Base-by-base conservation (phyloP, 2,797 vertebrate genomes). In the Margarornis squamiger region DNA sequence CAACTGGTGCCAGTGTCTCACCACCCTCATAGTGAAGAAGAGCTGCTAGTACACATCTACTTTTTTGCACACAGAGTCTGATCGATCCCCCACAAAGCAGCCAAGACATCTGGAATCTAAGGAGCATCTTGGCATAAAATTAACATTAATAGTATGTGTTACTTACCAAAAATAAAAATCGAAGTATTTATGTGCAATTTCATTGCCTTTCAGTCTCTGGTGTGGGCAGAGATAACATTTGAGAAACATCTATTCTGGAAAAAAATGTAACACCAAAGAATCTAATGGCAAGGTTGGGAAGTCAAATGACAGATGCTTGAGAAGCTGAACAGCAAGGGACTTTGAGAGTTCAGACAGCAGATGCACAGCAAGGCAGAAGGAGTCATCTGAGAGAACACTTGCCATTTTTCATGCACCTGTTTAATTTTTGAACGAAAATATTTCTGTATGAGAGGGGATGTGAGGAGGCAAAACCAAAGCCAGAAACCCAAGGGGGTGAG, bases 231-330 rank as follows among this genome's bases (percentile, higher is more conserved):
- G 41, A 65, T 94, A 92, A 93, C 70, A 89, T 95, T 95, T 95
- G 86, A 96, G 74, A 96, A 89, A 77, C 16, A 79, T 90, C 82
- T 77, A 86, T 55, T 7, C 65, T 82, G 71, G 52, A 65, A 91
- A 91, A 92, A 92, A 77, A 39, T 49, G 20, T 12, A 61, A 46
- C 58, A 92, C 65, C 1, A 3, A 86, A 92, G 71, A 62, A 71
- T 92, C 65, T 93, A 92, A 95, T 83, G 68, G 83, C 68, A 91
- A 95, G 59, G 66, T 81, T 93, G 77, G 81, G 89, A 96, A 97
- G 89, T 94, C 94, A 95, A 96, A 93, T 95, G 84, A 93, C 94
- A 95, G 89, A 95, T 96, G 95, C 90, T 82, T 91, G 94, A 95
- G 92, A 92, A 88, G 80, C 39, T 1, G 6, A 95, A 93, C 71